Percentiles rank a stretch among this genome's conserved stretches.
phyloP scores from a whole-genome alignment of 2,797 vertebrate genomes.

The Halcyon leucocephala region DNA sequence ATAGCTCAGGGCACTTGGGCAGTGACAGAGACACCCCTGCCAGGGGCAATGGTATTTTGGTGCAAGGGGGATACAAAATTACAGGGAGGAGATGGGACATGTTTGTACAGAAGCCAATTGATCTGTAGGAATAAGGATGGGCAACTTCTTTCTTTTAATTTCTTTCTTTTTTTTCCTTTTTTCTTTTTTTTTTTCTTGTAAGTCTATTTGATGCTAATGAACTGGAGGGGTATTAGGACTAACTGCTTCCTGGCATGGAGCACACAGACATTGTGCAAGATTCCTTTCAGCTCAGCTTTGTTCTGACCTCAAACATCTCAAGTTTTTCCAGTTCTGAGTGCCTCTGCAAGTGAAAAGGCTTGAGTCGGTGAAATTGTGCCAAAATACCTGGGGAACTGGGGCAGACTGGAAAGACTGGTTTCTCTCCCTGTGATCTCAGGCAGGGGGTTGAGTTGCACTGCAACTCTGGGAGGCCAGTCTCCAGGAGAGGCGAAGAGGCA shows the following conservation, averaged over 20 bases:
- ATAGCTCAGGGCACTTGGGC: constrained; percentile 32
- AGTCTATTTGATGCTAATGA: constrained; percentile 36
- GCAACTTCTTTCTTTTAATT: neutral
- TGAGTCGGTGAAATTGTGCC: constrained; percentile 13
- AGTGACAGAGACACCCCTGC: constrained; percentile 65
- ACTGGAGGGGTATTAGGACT: constrained; percentile 29
- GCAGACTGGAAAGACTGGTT: constrained; percentile 39
- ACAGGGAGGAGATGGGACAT: neutral
- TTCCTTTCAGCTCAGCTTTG: constrained; percentile 39
- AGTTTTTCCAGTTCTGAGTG: constrained; percentile 56
- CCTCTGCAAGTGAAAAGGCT: constrained; percentile 19
- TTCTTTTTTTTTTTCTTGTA: neutral
- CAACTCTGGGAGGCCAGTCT: neutral
- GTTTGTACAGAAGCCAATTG: constrained; percentile 2
- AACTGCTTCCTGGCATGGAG: constrained; percentile 34
- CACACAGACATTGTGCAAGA: constrained; percentile 54
- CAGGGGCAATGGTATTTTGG: constrained; percentile 67
- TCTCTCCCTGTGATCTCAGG: constrained; percentile 5
- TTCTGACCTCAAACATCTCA: constrained; percentile 55
- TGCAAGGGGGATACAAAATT: constrained; percentile 62
- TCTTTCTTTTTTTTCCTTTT: fast-evolving
- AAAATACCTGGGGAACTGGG: constrained; percentile 51
- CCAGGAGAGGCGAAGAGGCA: neutral
- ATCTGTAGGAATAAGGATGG: constrained; percentile 42
- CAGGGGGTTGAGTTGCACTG: neutral